Base-by-base conservation (phyloP, 30 jellyfish, hydroid and myxozoan species). In the Aurelia coerulea region DNA sequence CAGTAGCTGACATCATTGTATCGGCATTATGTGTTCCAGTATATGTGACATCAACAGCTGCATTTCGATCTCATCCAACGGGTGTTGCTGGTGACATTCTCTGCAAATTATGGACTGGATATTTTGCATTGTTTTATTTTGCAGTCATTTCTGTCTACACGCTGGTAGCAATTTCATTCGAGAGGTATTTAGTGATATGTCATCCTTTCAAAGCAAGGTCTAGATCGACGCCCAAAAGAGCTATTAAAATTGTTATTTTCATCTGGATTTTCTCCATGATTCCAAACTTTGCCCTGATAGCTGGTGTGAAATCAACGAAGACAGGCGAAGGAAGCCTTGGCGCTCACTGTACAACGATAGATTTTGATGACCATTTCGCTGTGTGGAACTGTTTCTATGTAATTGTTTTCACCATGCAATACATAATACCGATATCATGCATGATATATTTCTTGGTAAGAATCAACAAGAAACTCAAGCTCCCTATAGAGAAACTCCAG, bases 71-170 rank as follows among this genome's bases (percentile, higher is more conserved):
- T 29, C 93, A 84, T 31, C 93, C 93, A 34, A 10, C 72, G 13
- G 93, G 93, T 23, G 23, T 68, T 2, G 79, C 71, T 33, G 93
- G 93, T 3, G 93, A 84, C 29, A 49, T 84, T 58, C 35, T 84
- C 60, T 84, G 93, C 73, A 70, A 71, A 32, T 11, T 84, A 2
- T 49, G 74, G 50, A 65, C 93, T 29, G 93, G 93, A 4, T 84
- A 84, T 41, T 62, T 62, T 58, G 62, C 74, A 12, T 32, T 84
- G 52, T 84, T 84, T 19, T 75, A 63, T 33, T 84, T 72, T 33
- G 93, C 93, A 0, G 69, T 73, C 19, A 52, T 84, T 17, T 84
- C 93, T 4, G 79, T 73, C 32, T 84, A 70, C 59, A 84, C 83
- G 1, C 73, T 84, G 1, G 88, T 84, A 29, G 93, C 93, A 6